Conservation (phyloP, 2,888 invertebrate species). For the Andrena flavipes region DNA sequence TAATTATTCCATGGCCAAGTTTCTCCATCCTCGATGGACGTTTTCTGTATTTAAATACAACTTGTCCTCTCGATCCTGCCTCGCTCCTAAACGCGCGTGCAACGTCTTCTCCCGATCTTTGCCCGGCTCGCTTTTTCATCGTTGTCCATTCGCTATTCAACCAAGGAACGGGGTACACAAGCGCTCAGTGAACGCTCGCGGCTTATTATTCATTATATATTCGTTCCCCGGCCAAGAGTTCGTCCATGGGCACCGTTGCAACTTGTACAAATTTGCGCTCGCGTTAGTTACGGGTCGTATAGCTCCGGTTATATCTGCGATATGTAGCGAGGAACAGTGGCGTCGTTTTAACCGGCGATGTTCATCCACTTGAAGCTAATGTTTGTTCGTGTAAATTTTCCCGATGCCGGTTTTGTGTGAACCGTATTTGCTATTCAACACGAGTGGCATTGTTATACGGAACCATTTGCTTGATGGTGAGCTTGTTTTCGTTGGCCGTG, state of each 20-base stretch:
- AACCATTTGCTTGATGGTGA: slow-evolving; percentile 16
- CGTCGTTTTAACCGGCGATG: slow-evolving; percentile 51
- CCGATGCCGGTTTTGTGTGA: slow-evolving; percentile 38
- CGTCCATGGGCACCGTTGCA: slow-evolving; percentile 25
- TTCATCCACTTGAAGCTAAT: slow-evolving; percentile 54
- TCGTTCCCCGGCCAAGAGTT: slow-evolving; percentile 28
- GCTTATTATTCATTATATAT: slow-evolving; percentile 47
- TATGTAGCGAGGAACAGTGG: slow-evolving; percentile 34
- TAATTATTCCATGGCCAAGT: slow-evolving; percentile 41
- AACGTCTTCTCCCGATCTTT: neutral
- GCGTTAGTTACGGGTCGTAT: slow-evolving; percentile 53
- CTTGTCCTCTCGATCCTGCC: neutral
- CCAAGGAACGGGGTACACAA: neutral
- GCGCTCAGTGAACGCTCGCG: neutral
- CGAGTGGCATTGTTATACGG: slow-evolving; percentile 16
- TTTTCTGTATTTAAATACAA: neutral
- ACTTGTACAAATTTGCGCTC: slow-evolving; percentile 60
- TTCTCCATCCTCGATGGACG: neutral
- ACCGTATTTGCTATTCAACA: slow-evolving; percentile 24
- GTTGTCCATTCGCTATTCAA: neutral
- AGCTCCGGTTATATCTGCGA: slow-evolving; percentile 37
- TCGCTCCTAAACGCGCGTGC: neutral
- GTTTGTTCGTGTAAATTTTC: slow-evolving; percentile 50
- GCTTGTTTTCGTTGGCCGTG: slow-evolving; percentile 12
- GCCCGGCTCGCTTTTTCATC: too few species aligned